Evolutionary conservation across 2,113 vertebrate genomes (phyloP).

Genomic region (Callocephalon fimbriatum): DNA sequence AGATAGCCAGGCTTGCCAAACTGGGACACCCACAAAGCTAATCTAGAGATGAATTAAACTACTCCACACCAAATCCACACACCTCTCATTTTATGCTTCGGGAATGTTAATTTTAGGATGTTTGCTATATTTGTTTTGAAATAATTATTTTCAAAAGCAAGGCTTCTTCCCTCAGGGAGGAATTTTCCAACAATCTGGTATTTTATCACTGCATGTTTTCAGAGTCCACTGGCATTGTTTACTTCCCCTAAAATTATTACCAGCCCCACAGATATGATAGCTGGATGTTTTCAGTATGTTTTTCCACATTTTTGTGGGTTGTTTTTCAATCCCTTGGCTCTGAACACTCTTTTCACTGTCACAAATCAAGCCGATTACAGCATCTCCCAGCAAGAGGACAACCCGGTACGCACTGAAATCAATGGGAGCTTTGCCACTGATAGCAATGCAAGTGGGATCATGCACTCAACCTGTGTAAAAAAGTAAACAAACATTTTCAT

Average conservation of each 20-base stretch:
- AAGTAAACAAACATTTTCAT: slow-evolving; percentile 30
- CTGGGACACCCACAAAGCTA: neutral
- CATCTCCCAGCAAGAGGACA: neutral
- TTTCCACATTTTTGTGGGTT: neutral
- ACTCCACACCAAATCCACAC: neutral
- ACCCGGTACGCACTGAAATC: neutral
- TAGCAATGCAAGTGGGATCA: neutral
- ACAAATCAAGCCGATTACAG: neutral
- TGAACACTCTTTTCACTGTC: neutral
- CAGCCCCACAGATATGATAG: neutral
- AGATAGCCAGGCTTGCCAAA: neutral
- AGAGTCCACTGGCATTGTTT: slow-evolving; percentile 4
- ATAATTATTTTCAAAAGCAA: neutral
- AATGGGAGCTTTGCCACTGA: neutral
- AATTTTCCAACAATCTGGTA: neutral
- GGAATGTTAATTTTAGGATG: neutral
- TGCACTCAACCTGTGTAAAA: neutral
- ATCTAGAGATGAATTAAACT: neutral
- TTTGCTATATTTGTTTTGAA: neutral
- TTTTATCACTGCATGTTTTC: neutral
- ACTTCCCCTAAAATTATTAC: slow-evolving; percentile 31
- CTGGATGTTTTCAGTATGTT: neutral
- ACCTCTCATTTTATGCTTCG: neutral
- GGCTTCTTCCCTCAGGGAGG: neutral
- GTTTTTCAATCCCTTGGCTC: neutral